Evolutionary conservation across 1,140 invertebrate species (phyloP).

Genomic region (Leptinotarsa defecta): DNA sequence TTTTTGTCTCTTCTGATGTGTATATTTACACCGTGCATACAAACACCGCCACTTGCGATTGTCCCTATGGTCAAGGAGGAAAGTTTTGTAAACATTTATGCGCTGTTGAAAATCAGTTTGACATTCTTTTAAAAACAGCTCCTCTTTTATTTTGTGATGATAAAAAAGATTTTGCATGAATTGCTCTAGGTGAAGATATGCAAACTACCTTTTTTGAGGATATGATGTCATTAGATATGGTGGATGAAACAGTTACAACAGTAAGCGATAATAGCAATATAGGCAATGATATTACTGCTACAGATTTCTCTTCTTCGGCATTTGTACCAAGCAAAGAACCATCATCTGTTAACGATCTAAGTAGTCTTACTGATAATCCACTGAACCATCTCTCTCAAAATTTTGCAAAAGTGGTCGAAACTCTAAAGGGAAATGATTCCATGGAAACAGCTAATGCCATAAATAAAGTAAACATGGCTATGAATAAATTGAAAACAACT

Average conservation of each 20-base stretch:
- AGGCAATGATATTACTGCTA: constrained; percentile 6
- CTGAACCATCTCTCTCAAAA: constrained; percentile 23
- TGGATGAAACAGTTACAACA: constrained; percentile 22
- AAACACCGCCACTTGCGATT: constrained; percentile 30
- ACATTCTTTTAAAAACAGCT: constrained; percentile 16
- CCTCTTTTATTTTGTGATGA: constrained; percentile 25
- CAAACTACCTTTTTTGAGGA: constrained; percentile 17
- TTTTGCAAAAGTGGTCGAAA: constrained; percentile 22
- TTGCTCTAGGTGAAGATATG: constrained; percentile 25
- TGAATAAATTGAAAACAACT: constrained; percentile 14
- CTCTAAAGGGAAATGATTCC: constrained; percentile 24
- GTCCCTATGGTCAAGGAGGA: constrained; percentile 21
- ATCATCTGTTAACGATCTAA: constrained; percentile 19
- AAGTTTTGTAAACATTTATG: constrained; percentile 32
- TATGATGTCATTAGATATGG: constrained; percentile 14
- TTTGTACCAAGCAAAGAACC: constrained; percentile 29
- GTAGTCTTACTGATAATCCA: constrained; percentile 27
- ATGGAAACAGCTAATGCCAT: constrained; percentile 25
- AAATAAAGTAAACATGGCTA: constrained; percentile 25
- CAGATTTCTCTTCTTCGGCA: constrained; percentile 20
- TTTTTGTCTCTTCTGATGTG: constrained; percentile 7
- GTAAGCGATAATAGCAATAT: constrained; percentile 11
- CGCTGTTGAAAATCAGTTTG: constrained; percentile 24
- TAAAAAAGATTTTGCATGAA: constrained; percentile 23
- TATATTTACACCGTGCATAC: constrained; percentile 20